phyloP scores from a whole-genome alignment of 2,113 vertebrate species.

The Ageneiosus marmoratus region DNA sequence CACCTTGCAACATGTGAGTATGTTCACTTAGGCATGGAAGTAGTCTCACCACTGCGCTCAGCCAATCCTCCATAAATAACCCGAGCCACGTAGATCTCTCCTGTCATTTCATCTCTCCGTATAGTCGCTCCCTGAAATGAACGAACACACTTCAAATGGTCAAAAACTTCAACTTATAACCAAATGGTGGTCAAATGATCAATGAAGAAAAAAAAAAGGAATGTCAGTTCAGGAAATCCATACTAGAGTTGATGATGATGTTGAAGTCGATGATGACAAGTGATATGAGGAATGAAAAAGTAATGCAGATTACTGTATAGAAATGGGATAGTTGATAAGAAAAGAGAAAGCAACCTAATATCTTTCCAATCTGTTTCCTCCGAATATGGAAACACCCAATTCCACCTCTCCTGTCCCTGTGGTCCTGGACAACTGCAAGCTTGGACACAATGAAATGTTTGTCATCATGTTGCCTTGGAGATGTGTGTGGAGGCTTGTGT shows the following conservation, averaged over 20 bases:
- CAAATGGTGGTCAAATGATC: not conserved
- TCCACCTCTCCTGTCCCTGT: conserved; percentile 4
- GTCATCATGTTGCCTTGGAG: conserved; percentile 13
- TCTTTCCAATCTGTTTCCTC: conserved; percentile 54
- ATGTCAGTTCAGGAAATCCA: not conserved
- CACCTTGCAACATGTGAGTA: not conserved
- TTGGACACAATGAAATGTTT: conserved; percentile 45
- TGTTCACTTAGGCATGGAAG: too few species aligned
- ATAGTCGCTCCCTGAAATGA: conserved; percentile 89
- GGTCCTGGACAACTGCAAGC: conserved; percentile 32
- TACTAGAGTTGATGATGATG: not conserved
- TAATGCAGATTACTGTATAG: not conserved
- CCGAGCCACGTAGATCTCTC: conserved; percentile 90
- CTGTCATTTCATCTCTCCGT: conserved; percentile 87
- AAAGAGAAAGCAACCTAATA: conserved; percentile 38
- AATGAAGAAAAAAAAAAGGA: not conserved
- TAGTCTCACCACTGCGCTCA: conserved; percentile 85
- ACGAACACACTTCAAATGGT: not conserved
- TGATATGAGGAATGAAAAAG: not conserved
- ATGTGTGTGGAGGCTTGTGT: conserved; percentile 14
- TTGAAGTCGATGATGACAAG: not conserved
- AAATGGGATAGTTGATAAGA: not conserved
- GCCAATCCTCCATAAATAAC: conserved; percentile 93
- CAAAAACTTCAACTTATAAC: not conserved
- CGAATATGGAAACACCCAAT: conserved; percentile 39